Percentiles rank a stretch among this genome's conserved stretches.
Evolutionary conservation across 2,797 vertebrate species (phyloP).

Genomic region (Liparis tanakae): DNA sequence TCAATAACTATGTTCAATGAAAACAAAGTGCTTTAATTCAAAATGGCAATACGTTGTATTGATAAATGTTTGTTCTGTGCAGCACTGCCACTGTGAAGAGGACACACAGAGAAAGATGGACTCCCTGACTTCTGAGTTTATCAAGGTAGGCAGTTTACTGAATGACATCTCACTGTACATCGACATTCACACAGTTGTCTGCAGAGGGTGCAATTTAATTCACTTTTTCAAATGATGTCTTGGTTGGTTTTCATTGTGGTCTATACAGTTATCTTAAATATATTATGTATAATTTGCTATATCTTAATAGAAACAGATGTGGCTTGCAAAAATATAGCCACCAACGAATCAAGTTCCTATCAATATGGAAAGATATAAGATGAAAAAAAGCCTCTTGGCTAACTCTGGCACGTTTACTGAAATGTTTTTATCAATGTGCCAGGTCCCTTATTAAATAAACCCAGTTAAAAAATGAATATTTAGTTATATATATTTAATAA

Average conservation of each 20-base stretch:
- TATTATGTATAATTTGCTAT: background rate
- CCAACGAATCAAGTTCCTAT: background rate
- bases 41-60: background rate
- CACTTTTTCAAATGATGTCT: background rate
- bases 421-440: too few species aligned
- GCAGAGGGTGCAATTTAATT: conserved; percentile 3
- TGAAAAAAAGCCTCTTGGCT: too few species aligned
- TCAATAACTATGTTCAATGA: conserved; percentile 4
- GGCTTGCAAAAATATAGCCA: background rate
- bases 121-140: conserved; percentile 65
- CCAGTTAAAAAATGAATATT: background rate
- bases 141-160: conserved; percentile 66
- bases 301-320: background rate
- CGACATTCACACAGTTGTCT: background rate
- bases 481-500: background rate
- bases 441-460: too few species aligned
- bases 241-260: background rate
- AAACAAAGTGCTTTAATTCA: background rate
- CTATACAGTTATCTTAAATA: background rate
- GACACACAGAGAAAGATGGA: conserved; percentile 72
- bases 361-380: background rate
- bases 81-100: conserved; percentile 79
- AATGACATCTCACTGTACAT: background rate
- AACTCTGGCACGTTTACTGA: too few species aligned
- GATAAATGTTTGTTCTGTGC: conserved; percentile 32